Evolutionary conservation across 2,113 vertebrate species (phyloP), one percentile per base, ranked within the genome.

Genomic region (Myrmecobius fasciatus): DNA sequence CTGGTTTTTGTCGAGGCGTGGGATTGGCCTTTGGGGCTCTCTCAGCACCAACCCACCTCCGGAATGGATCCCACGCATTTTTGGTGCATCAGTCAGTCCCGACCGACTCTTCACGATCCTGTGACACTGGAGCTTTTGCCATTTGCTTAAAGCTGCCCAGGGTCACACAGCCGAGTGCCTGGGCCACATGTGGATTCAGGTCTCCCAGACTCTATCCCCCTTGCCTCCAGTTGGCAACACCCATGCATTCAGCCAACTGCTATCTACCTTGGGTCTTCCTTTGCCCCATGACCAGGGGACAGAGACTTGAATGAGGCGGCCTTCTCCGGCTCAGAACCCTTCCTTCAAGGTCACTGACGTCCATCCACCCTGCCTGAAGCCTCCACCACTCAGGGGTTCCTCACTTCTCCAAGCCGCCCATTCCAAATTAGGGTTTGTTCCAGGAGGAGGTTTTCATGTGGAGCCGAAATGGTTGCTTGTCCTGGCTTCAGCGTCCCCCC

Each of bases 181-280:
- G 67, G 11, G 17, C 36, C 60, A 20, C 3, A 1, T 3, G 14
- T 17, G 10, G 36, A n/a, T n/a, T 67, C 12, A 4, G 10, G 11
- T 17, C 56, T 67, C 36, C 31, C 36, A 3, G 60, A n/a, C 60
- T 75, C 60, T n/a, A 17, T 43, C 14, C 36, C n/a, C 12, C 22
- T 20, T 43, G n/a, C 7, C 6, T 8, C n/a, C n/a, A 22, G n/a
- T 1, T 8, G n/a, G 14, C 7, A 0, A 36, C 20, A n/a, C 67
- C 17, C 36, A 83, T 22, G 17, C 9, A 75, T 7, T n/a, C n/a
- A 75, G 36, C 67, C 67, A 75, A 20, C 28, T 60, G 3, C 31
- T 60, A 60, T 31, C 10, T n/a, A 75, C 4, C 0, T n/a, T 75
- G n/a, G 36, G 67, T 20, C 67, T 75, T 75, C 67, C 36, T n/a